Base-by-base conservation (phyloP, 2,888 invertebrate species). In the Watsonalla binaria region DNA sequence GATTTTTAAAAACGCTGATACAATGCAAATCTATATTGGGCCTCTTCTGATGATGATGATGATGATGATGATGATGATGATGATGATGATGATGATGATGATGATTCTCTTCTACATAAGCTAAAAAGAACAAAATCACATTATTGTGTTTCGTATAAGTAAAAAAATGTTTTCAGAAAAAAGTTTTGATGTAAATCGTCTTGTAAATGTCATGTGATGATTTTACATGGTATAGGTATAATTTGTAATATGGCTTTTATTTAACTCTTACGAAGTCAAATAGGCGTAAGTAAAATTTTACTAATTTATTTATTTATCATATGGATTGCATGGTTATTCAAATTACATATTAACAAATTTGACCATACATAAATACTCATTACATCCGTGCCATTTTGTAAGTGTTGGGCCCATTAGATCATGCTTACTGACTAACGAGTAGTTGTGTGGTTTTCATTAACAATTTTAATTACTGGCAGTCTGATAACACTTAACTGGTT, bases 391-490 rank as follows among this genome's bases (percentile, higher is more conserved):
- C 53, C 35, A 52, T 47, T 54, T 42, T 59, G 49, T 46, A 14
- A 54, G 52, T 66, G 58, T 47, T 45, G 55, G 60, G 55, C 58
- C 35, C 49, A 50, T 56, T 58, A 56, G 54, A 53, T 68, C 65
- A 67, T 68, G 71, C 70, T 71, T 76, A 45, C 51, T 52, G 45
- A 66, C 61, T 74, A 72, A 72, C 61, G 42, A 11, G 42, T 42
- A 11, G 42, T 42, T 42, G 5, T 42, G 42, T 42, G 42, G 42
- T 11, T 42, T 8, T 11, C 42, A 42, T 42, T 42, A 42, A 42
- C 42, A 42, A 42, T 42, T 42, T 42, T 6, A 42, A 11, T 11
- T 5, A 7, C 7, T 37, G 4, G 5, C n/a, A n/a, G n/a, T n/a
- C 11, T 42, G 42, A 42, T 11, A 4, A 42, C 5, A 11, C 5